A percentile compares a stretch with the other conserved stretches of the same genome.
phyloP scores from a whole-genome alignment of 1,140 invertebrate species.

The Carposina sasakii region DNA sequence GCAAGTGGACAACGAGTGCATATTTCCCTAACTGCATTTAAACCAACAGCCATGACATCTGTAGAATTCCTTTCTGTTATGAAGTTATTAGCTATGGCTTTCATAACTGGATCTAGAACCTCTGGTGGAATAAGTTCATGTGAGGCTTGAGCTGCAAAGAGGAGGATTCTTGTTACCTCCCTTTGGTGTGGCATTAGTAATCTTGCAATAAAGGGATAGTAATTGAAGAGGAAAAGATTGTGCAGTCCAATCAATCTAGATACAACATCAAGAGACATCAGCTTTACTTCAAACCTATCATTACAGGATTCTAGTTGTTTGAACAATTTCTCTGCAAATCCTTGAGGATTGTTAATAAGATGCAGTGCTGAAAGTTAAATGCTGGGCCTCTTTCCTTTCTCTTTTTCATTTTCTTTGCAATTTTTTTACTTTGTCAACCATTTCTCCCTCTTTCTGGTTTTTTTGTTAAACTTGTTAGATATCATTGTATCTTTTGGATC shows the following conservation, averaged over 20 bases:
- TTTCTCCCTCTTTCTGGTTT: slow-evolving; percentile 94
- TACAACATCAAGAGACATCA: slow-evolving; percentile 95
- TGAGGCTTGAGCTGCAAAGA: slow-evolving; percentile 96
- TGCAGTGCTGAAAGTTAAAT: slow-evolving; percentile 97
- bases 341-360: slow-evolving; percentile 96
- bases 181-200: slow-evolving; percentile 93
- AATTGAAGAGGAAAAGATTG: slow-evolving; percentile 93
- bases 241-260: slow-evolving; percentile 97
- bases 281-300: slow-evolving; percentile 96
- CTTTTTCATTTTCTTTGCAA: slow-evolving; percentile 90
- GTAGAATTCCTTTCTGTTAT: slow-evolving; percentile 97
- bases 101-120: slow-evolving; percentile 91
- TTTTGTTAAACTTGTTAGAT: slow-evolving; percentile 96
- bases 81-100: slow-evolving; percentile 97
- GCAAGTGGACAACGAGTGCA: slow-evolving; percentile 93
- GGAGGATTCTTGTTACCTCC: slow-evolving; percentile 95
- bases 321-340: slow-evolving; percentile 95
- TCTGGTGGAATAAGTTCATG: slow-evolving; percentile 98
- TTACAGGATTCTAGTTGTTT: slow-evolving; percentile 89
- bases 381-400: slow-evolving; percentile 86
- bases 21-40: slow-evolving; percentile 95
- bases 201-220: slow-evolving; percentile 93
- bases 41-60: slow-evolving; percentile 98
- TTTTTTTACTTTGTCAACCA: slow-evolving; percentile 90
- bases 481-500: slow-evolving; percentile 88